Evolutionary conservation across 2,888 invertebrate species (phyloP).

Genomic region (Synergus gifuensis): DNA sequence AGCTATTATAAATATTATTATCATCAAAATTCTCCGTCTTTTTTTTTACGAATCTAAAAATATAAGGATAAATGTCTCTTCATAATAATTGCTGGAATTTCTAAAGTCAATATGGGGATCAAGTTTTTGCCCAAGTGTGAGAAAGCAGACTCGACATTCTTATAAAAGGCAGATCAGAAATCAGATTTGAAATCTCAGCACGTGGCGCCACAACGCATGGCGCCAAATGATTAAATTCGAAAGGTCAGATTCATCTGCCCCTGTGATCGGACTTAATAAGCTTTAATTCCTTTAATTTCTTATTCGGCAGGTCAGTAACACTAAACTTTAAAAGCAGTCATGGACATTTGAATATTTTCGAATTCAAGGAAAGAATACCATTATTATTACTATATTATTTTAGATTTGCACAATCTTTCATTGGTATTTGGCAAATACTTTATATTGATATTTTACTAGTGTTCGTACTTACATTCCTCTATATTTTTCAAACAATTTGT

Average conservation of each 20-base stretch:
- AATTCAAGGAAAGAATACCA: too few species aligned
- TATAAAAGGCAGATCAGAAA: not conserved
- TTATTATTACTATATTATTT: too few species aligned
- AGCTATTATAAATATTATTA: not conserved
- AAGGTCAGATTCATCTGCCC: slow-evolving; percentile 22
- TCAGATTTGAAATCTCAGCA: not conserved
- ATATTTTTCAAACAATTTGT: too few species aligned
- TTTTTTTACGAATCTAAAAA: slow-evolving; percentile 1
- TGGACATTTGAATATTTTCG: not conserved
- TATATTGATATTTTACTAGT: too few species aligned
- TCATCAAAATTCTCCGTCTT: not conserved
- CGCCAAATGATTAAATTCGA: slow-evolving; percentile 28
- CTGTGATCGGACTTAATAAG: slow-evolving; percentile 1
- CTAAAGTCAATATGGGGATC: not conserved
- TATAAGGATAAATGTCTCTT: not conserved
- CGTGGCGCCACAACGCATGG: not conserved
- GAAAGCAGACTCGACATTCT: not conserved
- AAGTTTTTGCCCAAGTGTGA: not conserved
- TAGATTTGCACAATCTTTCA: too few species aligned
- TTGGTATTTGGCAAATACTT: too few species aligned
- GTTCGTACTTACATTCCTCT: too few species aligned
- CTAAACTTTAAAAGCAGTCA: not conserved
- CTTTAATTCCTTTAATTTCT: slow-evolving; percentile 20
- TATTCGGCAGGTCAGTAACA: not conserved
- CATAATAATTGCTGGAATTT: not conserved